Evolutionary conservation across 1,140 invertebrate species (phyloP).

Genomic region (Scaptomyza hsui): DNA sequence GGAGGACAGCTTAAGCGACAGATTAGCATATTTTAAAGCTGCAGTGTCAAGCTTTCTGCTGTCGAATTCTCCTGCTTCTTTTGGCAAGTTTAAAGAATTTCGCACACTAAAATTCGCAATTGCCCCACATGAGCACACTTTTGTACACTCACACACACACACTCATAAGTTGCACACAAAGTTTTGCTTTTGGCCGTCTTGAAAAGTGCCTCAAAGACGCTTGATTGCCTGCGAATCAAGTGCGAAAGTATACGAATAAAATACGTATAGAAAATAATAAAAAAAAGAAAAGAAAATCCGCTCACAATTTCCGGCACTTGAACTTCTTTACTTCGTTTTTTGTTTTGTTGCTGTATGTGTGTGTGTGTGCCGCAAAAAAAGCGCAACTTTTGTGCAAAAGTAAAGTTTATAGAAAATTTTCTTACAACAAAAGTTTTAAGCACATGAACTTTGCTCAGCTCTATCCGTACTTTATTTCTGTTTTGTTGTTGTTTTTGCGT

Average conservation of each 20-base stretch:
- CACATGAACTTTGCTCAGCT: slow-evolving; percentile 65
- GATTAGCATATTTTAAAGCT: slow-evolving; percentile 64
- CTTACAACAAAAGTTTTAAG: slow-evolving; percentile 75
- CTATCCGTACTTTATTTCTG: slow-evolving; percentile 16
- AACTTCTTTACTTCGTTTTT: slow-evolving; percentile 47
- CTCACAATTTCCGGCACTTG: slow-evolving; percentile 73
- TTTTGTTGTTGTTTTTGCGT: not conserved
- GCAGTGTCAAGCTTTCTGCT: slow-evolving; percentile 36
- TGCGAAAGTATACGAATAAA: slow-evolving; percentile 15
- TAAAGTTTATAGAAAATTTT: slow-evolving; percentile 56
- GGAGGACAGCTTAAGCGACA: slow-evolving; percentile 32
- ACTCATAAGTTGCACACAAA: slow-evolving; percentile 12
- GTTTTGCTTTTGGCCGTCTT: slow-evolving; percentile 14
- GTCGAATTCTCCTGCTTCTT: slow-evolving; percentile 33
- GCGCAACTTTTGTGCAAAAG: slow-evolving; percentile 57
- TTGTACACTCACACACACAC: not conserved
- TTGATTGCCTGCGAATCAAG: slow-evolving; percentile 44
- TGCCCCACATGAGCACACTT: not conserved
- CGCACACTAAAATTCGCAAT: slow-evolving; percentile 5
- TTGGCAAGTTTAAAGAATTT: slow-evolving; percentile 5
- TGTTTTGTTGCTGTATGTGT: slow-evolving; percentile 17
- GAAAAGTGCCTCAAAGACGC: slow-evolving; percentile 43
- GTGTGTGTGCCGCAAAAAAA: slow-evolving; percentile 32
- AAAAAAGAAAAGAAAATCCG: slow-evolving; percentile 36
- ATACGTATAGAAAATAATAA: slow-evolving; percentile 3